phyloP scores from a whole-genome alignment of 2,113 vertebrate species.

The Percopsis transmontana region DNA sequence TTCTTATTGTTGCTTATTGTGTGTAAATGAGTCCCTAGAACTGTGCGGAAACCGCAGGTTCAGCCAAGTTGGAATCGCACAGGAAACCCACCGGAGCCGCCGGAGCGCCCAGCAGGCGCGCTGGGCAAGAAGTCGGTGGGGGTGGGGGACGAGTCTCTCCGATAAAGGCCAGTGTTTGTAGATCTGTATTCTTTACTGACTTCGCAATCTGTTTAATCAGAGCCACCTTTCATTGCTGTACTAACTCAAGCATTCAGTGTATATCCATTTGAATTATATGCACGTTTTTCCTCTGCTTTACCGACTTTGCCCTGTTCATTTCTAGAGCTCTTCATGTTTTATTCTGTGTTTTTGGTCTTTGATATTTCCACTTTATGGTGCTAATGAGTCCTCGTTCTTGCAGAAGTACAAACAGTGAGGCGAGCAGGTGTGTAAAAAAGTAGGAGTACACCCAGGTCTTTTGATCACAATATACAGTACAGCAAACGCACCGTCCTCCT shows the following conservation, averaged over 20 bases:
- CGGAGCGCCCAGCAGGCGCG: conserved; percentile 1
- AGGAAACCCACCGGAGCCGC: neutral
- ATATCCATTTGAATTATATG: conserved; percentile 15
- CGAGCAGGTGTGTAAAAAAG: conserved; percentile 32
- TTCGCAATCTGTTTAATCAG: conserved; percentile 29
- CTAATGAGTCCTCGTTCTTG: conserved; percentile 44
- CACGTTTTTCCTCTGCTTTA: conserved; percentile 19
- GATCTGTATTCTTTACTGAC: conserved; percentile 24
- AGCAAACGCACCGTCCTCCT: neutral
- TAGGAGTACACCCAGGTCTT: conserved; percentile 21
- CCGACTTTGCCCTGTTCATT: conserved; percentile 20
- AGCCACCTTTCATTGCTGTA: conserved; percentile 31
- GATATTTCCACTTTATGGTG: conserved; percentile 53
- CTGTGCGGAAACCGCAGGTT: conserved; percentile 4
- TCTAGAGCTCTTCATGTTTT: conserved; percentile 8
- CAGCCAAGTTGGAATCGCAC: conserved; percentile 18
- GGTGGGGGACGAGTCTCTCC: conserved; percentile 33
- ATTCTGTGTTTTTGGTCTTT: conserved; percentile 22
- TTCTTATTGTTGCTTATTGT: conserved; percentile 26
- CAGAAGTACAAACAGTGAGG: conserved; percentile 6
- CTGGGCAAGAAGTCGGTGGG: conserved; percentile 11
- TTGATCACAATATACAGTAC: conserved; percentile 35
- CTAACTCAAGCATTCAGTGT: conserved; percentile 10
- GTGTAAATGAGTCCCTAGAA: conserved; percentile 50
- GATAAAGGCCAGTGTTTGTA: conserved; percentile 49